Base-by-base conservation (phyloP, 2,888 invertebrate species). In the Autographa gamma region DNA sequence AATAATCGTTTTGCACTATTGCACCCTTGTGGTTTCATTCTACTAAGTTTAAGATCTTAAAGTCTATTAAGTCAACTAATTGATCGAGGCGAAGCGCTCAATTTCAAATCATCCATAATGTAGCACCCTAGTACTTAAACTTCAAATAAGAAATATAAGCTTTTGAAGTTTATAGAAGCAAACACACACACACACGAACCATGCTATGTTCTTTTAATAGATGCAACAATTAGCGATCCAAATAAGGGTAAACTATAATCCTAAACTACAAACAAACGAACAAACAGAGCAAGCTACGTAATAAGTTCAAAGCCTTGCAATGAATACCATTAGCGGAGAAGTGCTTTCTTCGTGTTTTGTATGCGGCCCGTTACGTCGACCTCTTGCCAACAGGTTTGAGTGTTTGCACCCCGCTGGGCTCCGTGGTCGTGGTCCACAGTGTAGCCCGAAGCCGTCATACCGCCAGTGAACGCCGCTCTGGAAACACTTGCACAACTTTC, bases 291-390 rank as follows among this genome's bases (percentile, higher is more conserved):
- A 60, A 41, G 4, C 16, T 34, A 0, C 56, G 60, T 25, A 66
- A 65, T 60, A 66, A 79, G 76, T 79, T 83, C 69, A 76, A 60
- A 69, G 60, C 64, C 71, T 71, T 68, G 72, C 73, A 69, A 18
- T 68, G 72, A 76, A 79, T 71, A 73, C 56, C 56, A 73, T 74
- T 64, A 77, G 25, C n/a, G 34, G 41, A 31, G 69, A 67, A 77
- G 68, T 84, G 84, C 83, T 91, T 92, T 92, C 85, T 88, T 82
- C 80, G 81, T 25, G 63, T 85, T 93, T 93, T 89, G 91, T 92
- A 92, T 93, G 91, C 93, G 90, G 83, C 82, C 94, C 94, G 94
- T 94, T 94, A 94, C 87, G 76, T 86, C 92, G 92, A 91, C 92
- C 93, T 91, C 90, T 83, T 83, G 84, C 79, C 74, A 89, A 92